phyloP scores from a whole-genome alignment of 1,140 invertebrate species.

The Brachionus plicatilis region DNA sequence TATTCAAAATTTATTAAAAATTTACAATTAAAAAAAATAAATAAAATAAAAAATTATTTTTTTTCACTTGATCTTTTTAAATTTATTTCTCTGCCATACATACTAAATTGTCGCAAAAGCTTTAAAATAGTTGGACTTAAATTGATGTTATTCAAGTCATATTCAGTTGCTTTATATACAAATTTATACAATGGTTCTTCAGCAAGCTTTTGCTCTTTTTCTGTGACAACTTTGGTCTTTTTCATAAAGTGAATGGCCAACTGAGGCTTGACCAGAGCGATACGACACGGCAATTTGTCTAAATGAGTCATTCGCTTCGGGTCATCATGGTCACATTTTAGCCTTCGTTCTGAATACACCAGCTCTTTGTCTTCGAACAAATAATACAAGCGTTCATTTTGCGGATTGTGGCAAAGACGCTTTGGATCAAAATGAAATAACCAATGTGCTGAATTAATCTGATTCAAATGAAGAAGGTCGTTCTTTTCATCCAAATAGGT shows the following conservation, averaged over 20 bases:
- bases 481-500: slow-evolving; percentile 64
- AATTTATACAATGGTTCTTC: slow-evolving; percentile 2
- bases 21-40: background rate
- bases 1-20: background rate
- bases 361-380: slow-evolving; percentile 10
- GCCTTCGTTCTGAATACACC: background rate
- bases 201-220: background rate
- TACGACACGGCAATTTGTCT: slow-evolving; percentile 19
- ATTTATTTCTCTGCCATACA: background rate
- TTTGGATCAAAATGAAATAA: slow-evolving; percentile 25
- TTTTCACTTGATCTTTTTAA: background rate
- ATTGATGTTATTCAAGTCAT: slow-evolving; percentile 9
- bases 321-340: background rate
- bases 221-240: background rate
- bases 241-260: slow-evolving; percentile 14
- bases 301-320: background rate
- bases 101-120: background rate
- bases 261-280: slow-evolving; percentile 15
- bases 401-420: background rate
- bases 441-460: background rate
- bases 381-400: slow-evolving; percentile 25
- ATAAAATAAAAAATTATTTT: background rate
- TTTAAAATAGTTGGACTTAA: background rate
- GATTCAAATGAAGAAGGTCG: slow-evolving; percentile 35
- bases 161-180: background rate